Conservation (phyloP, 2,888 invertebrate genomes). For the Adelphocoris suturalis region DNA sequence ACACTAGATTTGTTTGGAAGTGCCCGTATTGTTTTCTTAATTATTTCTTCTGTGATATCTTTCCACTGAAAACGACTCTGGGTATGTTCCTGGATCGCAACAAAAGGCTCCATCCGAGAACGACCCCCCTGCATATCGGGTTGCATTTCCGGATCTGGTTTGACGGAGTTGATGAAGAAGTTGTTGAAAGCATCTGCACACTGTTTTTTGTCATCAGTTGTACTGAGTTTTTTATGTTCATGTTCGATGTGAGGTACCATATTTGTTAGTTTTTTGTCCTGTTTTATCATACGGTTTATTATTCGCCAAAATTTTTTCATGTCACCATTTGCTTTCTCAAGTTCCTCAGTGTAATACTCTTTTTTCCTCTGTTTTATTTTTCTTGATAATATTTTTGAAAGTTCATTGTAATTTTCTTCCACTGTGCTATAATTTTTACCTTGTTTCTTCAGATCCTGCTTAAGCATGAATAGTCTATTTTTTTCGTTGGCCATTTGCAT, state of each 20-base stretch:
- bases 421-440: background rate
- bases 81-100: background rate
- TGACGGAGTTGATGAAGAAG: background rate
- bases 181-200: background rate
- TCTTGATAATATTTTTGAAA: background rate
- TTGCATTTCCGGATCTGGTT: background rate
- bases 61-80: background rate
- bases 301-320: conserved; percentile 18
- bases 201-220: background rate
- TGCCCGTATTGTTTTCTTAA: background rate
- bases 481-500: background rate
- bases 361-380: background rate
- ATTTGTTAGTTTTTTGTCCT: background rate
- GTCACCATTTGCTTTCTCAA: background rate
- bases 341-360: background rate
- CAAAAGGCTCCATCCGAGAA: background rate
- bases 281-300: background rate
- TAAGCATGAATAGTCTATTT: background rate
- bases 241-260: too few relatives aligned
- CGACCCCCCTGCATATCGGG: background rate
- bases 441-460: background rate
- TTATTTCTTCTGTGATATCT: too few relatives aligned
- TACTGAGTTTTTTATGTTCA: background rate
- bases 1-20: background rate
- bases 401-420: background rate